Conservation (phyloP, 2,113 vertebrate genomes). For the Corythaeola cristata region DNA sequence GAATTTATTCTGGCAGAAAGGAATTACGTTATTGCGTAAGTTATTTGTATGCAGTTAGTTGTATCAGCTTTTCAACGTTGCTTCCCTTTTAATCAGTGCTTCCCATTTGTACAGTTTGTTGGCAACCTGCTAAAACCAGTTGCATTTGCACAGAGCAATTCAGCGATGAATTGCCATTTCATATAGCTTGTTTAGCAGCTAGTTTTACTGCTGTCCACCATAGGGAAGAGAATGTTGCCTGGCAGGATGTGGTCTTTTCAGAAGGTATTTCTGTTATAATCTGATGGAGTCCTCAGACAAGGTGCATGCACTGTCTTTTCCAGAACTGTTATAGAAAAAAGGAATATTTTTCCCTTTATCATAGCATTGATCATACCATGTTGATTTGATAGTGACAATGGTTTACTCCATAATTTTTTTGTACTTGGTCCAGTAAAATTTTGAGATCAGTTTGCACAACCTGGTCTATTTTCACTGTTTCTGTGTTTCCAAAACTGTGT, state of each 20-base stretch:
- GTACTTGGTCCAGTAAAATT: background rate
- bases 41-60: background rate
- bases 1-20: background rate
- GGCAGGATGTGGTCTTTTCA: background rate
- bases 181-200: background rate
- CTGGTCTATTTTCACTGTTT: background rate
- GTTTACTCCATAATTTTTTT: background rate
- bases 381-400: background rate
- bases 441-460: background rate
- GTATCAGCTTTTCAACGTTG: background rate
- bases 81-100: background rate
- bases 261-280: background rate
- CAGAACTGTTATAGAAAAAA: background rate
- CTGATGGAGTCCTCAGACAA: background rate
- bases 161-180: background rate
- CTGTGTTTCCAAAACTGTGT: background rate
- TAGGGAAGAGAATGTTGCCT: background rate
- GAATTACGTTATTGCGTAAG: fast-evolving
- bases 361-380: background rate
- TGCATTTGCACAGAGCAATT: background rate
- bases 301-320: background rate
- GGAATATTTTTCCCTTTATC: background rate
- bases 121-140: background rate
- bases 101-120: background rate
- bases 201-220: background rate